Base-by-base conservation (phyloP, 1,140 invertebrate genomes). In the Bradynema listronoti region DNA sequence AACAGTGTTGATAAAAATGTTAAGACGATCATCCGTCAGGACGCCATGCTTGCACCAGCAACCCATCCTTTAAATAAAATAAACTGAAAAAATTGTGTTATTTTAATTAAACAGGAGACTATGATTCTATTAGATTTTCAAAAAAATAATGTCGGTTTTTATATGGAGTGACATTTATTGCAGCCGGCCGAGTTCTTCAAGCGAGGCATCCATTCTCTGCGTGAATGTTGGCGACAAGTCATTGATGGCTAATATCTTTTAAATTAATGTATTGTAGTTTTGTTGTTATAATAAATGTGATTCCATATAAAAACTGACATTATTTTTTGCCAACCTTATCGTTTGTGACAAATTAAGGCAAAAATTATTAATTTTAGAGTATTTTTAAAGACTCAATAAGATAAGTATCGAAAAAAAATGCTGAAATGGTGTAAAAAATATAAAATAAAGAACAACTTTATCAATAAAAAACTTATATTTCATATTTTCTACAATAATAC, bases 31-130 rank as follows among this genome's bases (percentile, higher is more conserved):
- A 39, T 76, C 61, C 7, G 75, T 77, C 56, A 76, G 56, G 24
- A 61, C 50, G 9, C 74, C 74, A 36, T 76, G 73, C 41, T 63
- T 60, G 16, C 63, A 59, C 73, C 73, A 76, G 33, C 62, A 75
- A n/a, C 57, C 50, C 72, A 61, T 65, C 63, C 59, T 63, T 57
- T 39, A 39, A 39, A 39, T 22, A n/a, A n/a, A n/a, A n/a, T n/a
- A n/a, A n/a, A n/a, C n/a, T n/a, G n/a, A n/a, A n/a, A n/a, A n/a
- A n/a, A n/a, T n/a, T n/a, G n/a, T 45, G 43, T 55, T n/a, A 50
- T 2, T 55, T 55, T 5, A 47, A 46, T 22, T 47, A 55, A 55
- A 55, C 16, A 19, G 43, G 16, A 46, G 16, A 36, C 16, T 55
- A 2, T n/a, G n/a, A n/a, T n/a, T n/a, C n/a, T n/a, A 5, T 55